These are phyloP conservation scores for Drosophila greeni DNA, from an alignment of 2,888 invertebrate species.

Conservation along the genomic window DNA sequence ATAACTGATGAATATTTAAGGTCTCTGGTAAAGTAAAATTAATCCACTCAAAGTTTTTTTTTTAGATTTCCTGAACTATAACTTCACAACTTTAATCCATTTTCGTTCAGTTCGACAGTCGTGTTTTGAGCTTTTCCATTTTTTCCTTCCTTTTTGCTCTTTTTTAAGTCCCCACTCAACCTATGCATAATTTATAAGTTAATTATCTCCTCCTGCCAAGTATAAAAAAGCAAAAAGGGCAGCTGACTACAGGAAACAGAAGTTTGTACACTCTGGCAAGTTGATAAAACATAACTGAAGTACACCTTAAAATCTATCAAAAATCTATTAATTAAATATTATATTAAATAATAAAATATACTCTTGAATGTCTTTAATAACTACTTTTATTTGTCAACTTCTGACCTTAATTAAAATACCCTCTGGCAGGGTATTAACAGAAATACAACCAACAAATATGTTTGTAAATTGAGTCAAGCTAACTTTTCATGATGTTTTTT, in stretches of 20 bases:
- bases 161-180: constrained; percentile 10
- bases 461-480: constrained; percentile 62
- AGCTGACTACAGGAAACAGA: neutral
- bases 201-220: constrained; percentile 55
- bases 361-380: neutral
- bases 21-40: neutral
- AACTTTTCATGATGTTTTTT: constrained; percentile 51
- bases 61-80: neutral
- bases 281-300: neutral
- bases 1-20: neutral
- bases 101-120: constrained; percentile 9
- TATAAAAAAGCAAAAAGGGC: constrained; percentile 10
- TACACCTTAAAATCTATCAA: neutral
- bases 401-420: neutral
- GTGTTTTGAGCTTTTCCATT: neutral
- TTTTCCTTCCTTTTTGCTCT: neutral
- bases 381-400: neutral
- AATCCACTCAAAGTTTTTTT: neutral
- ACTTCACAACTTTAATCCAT: constrained; percentile 14
- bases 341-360: neutral
- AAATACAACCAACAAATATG: constrained; percentile 37
- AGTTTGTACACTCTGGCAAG: neutral
- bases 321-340: neutral
- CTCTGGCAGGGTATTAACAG: constrained; percentile 7
- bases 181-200: constrained; percentile 64